phyloP scores from a whole-genome alignment of 2,113 vertebrate species.

The Beaufortia kweichowensis region DNA sequence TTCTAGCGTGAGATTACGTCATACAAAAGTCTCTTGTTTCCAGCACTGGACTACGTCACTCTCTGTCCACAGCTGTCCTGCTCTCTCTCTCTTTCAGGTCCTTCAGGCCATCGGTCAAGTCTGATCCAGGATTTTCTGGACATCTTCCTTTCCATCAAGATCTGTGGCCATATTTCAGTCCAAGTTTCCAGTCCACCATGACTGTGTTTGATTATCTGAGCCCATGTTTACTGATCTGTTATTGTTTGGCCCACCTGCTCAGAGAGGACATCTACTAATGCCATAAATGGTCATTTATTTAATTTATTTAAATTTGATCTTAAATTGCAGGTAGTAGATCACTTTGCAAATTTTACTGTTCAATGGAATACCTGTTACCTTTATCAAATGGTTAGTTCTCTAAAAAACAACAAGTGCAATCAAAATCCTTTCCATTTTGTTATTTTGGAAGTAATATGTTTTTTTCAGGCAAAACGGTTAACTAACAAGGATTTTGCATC shows the following conservation, averaged over 20 bases:
- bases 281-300: background rate
- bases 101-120: background rate
- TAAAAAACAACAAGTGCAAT: too few relatives aligned
- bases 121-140: conserved; percentile 5
- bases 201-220: conserved; percentile 27
- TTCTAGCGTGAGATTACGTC: conserved; percentile 9
- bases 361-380: too few relatives aligned
- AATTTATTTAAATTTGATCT: too few relatives aligned
- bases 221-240: conserved; percentile 7
- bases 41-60: conserved; percentile 53
- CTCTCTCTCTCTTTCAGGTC: conserved; percentile 12
- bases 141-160: conserved; percentile 22
- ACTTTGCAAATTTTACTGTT: too few relatives aligned
- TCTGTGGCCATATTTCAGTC: background rate
- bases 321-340: too few relatives aligned
- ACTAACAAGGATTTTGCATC: too few relatives aligned
- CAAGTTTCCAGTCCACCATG: conserved; percentile 17
- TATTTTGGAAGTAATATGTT: too few relatives aligned
- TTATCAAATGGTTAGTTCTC: too few relatives aligned
- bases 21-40: conserved; percentile 45
- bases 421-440: too few relatives aligned
- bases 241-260: conserved; percentile 12
- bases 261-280: background rate
- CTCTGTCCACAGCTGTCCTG: conserved; percentile 54
- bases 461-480: too few relatives aligned